Evolutionary conservation across 2,113 vertebrate genomes (phyloP).

Genomic region (Trematocara stigmaticum): DNA sequence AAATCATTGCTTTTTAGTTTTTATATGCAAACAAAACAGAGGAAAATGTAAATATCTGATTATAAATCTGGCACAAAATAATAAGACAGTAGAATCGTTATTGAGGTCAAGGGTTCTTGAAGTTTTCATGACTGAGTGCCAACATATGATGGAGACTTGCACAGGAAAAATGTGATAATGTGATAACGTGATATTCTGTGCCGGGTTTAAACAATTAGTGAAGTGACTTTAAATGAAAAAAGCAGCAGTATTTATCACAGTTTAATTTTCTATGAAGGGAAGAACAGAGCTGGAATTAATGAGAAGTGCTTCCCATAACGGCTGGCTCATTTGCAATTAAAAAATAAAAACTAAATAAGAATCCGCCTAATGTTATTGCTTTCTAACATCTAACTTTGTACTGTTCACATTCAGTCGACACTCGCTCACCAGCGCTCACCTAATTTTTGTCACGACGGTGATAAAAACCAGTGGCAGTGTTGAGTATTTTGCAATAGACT

Average conservation of each 20-base stretch:
- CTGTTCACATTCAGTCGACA: background rate
- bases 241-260: background rate
- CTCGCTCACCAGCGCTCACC: background rate
- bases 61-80: background rate
- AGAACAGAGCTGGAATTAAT: background rate
- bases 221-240: background rate
- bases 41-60: background rate
- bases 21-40: background rate
- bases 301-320: background rate
- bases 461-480: background rate
- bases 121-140: background rate
- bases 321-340: background rate
- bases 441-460: background rate
- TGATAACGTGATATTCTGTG: background rate
- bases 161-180: background rate
- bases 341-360: background rate
- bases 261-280: background rate
- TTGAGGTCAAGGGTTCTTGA: background rate
- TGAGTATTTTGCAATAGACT: background rate
- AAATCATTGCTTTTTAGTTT: background rate
- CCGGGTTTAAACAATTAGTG: background rate
- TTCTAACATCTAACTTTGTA: accelerated
- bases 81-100: background rate
- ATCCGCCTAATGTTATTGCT: background rate
- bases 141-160: background rate